Base-by-base conservation (phyloP, 2,113 vertebrate species). In the Cynoglossus semilaevis region DNA sequence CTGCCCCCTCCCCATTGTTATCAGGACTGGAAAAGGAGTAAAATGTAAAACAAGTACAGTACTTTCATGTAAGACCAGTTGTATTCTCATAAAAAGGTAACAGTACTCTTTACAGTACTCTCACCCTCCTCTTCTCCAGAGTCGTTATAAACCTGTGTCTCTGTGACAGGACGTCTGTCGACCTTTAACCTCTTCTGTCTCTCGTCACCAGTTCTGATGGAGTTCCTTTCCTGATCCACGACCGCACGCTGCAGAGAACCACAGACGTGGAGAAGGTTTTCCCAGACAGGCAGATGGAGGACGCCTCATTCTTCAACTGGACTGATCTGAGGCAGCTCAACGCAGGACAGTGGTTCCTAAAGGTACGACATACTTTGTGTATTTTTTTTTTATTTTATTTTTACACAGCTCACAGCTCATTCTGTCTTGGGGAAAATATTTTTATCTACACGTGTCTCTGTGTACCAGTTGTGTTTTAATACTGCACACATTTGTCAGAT, bases 261-360 rank as follows among this genome's bases (percentile, higher is more conserved):
- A 99, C 97, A 1, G 90, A 98, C 0, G 91, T 98, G 50, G 87
- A 88, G 15, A 85, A 87, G 35, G 64, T 91, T 38, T 96, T 96
- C 14, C 94, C 95, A 0, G 91, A 93, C 53, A 70, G 94, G 1
- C 88, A 87, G 40, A 77, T 57, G 0, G 72, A 89, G 0, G 92
- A 93, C 0, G 91, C 91, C 34, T 91, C 94, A 37, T 80, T 87
- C 88, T 93, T 98, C 87, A 98, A 98, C 92, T 98, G 96, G 97
- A 97, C 96, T 0, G 87, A 94, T 69, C 87, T 99, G 59, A 89
- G 92, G 62, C 89, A 85, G 41, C 94, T 99, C 53, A 99, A 94
- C 0, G 92, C 97, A 0, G 97, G 97, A 16, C 88, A 88, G 61
- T 99, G 96, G 97, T 99, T 98, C 88, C 85, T 98, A 8, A 88